A percentile compares a stretch with the other conserved stretches of the same genome.
Conservation (phyloP, 2,888 invertebrate species). For the Nematopogon swammerdamellus region DNA sequence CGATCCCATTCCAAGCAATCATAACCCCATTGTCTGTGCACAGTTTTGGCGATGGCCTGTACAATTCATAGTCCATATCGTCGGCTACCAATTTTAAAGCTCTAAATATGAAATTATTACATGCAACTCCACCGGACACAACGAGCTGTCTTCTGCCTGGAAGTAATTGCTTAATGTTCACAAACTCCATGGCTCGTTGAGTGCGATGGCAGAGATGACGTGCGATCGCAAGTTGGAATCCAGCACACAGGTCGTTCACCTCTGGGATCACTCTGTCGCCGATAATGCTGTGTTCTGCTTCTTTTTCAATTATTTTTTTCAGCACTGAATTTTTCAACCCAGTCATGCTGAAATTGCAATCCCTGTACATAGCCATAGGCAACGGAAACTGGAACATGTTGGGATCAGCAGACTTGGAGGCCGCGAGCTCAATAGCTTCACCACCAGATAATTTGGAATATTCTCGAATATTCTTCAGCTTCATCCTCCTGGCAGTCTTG, state of each 20-base stretch:
- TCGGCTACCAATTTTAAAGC: conserved; percentile 66
- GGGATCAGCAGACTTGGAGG: conserved; percentile 62
- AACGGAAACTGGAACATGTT: conserved; percentile 63
- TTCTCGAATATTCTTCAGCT: conserved; percentile 72
- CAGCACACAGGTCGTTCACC: conserved; percentile 81
- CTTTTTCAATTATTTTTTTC: conserved; percentile 54
- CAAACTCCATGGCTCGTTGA: conserved; percentile 79
- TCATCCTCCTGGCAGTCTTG: conserved; percentile 85
- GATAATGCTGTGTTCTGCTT: conserved; percentile 50
- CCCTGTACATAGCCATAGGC: conserved; percentile 59
- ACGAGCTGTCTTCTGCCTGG: conserved; percentile 64
- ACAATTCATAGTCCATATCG: conserved; percentile 61
- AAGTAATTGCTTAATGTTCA: conserved; percentile 58
- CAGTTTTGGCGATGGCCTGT: conserved; percentile 75
- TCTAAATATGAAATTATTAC: conserved; percentile 77
- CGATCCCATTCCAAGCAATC: conserved; percentile 98
- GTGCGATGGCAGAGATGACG: conserved; percentile 79
- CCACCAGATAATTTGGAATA: conserved; percentile 79
- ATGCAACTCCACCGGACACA: conserved; percentile 95
- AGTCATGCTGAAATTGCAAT: conserved; percentile 91
- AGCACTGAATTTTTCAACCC: conserved; percentile 69
- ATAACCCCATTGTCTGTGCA: conserved; percentile 99
- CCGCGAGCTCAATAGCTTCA: conserved; percentile 79
- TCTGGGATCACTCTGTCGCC: conserved; percentile 73
- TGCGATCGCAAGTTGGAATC: conserved; percentile 70